Conservation (phyloP, 1,140 invertebrate genomes). For the Diabrotica undecimpunctata region DNA sequence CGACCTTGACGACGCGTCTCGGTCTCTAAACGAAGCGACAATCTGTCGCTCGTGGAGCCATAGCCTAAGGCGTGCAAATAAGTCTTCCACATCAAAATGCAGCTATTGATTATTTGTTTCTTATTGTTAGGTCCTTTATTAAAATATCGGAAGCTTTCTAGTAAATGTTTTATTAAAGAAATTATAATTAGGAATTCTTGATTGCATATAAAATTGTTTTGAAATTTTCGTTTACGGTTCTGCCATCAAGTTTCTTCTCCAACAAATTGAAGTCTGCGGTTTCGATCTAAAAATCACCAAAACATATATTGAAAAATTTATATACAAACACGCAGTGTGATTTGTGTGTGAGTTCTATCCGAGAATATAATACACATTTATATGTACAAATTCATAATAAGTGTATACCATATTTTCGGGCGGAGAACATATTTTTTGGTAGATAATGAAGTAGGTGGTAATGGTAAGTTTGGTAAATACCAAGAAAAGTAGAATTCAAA, state of each 20-base stretch:
- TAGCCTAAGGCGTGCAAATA: too few relatives aligned
- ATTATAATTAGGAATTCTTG: constrained; percentile 28
- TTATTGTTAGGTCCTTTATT: too few relatives aligned
- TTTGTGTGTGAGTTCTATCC: not conserved
- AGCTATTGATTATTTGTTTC: too few relatives aligned
- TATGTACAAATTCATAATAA: not conserved
- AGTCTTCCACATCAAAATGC: too few relatives aligned
- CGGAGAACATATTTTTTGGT: not conserved
- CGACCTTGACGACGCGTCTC: too few relatives aligned
- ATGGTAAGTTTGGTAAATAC: too few relatives aligned
- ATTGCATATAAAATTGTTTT: constrained; percentile 39
- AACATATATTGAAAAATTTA: not conserved
- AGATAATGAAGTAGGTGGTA: too few relatives aligned
- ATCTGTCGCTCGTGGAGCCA: too few relatives aligned
- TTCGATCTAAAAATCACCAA: constrained; percentile 41
- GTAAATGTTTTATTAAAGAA: not conserved
- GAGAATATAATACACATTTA: not conserved
- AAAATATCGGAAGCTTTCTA: too few relatives aligned
- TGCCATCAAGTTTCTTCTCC: constrained; percentile 35
- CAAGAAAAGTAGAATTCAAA: too few relatives aligned
- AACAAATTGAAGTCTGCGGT: constrained; percentile 46
- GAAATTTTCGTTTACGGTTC: constrained; percentile 35
- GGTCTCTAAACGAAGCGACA: too few relatives aligned
- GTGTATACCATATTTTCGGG: constrained; percentile 1
- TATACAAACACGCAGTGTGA: not conserved